Evolutionary conservation across 2,113 vertebrate species (phyloP), one percentile per base, ranked within the genome.

Genomic region (Sebastes fasciatus): DNA sequence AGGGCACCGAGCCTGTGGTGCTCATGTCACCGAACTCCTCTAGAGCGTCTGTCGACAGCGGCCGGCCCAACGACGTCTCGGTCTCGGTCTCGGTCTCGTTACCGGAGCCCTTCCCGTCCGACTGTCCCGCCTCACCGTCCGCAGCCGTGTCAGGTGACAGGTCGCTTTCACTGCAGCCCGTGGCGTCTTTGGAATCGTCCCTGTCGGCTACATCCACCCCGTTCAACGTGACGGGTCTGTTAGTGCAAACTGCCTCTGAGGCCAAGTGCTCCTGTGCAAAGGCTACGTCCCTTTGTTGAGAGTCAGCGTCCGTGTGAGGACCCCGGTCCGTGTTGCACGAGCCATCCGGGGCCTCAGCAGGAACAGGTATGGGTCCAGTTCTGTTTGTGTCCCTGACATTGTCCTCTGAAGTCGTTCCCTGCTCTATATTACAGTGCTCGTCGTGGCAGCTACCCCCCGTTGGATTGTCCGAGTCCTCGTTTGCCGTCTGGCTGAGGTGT

Each of bases 1-100:
- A 95, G 3, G 93, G 92, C 12, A 71, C 90, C 0, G 95, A 95
- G 81, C 94, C 96, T 1, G 95, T 96, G 63, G 96, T 96, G 89
- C 97, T 97, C 84, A 96, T 95, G 82, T 98, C 97, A 14, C 96
- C 96, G 66, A 96, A 98, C 74, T 96, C 96, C 91, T 97, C 97
- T 0, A 84, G 93, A 8, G 92, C 88, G 1, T 96, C 93, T 0
- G 94, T 94, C 0, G 94, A 94, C 60, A 94, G 88, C 1, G 89
- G 93, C 6, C 91, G 93, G 5, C 91, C 95, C 1, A 95, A 90
- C 61, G 94, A 95, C 2, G 91, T 95, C 88, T 94, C 93, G 0
- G 93, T 94, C 34, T 94, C 93, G 0, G 94, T 94, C 71, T 93
- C 93, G 0, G 89, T 92, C 60, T 94, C 93, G 0, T 91, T 93